phyloP scores from a whole-genome alignment of 2,797 vertebrate species.

The Astyanax mexicanus region DNA sequence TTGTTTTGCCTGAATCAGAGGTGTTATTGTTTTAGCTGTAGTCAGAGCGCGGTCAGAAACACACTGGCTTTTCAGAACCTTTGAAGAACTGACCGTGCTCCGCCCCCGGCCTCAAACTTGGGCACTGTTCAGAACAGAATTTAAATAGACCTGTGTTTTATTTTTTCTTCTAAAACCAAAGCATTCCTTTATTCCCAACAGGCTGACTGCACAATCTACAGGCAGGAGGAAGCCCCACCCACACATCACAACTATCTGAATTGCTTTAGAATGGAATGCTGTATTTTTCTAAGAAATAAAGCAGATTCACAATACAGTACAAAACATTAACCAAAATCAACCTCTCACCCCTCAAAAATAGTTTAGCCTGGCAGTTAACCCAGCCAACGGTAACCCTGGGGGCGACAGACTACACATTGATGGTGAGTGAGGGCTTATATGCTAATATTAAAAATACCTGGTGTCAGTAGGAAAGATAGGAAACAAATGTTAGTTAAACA shows the following conservation, averaged over 20 bases:
- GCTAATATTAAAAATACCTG: too few species aligned
- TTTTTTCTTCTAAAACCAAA: neutral
- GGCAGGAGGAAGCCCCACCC: neutral
- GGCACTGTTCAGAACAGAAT: neutral
- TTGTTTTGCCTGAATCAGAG: slow-evolving; percentile 42
- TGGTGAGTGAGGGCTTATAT: too few species aligned
- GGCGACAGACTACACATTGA: too few species aligned
- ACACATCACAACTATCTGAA: too few species aligned
- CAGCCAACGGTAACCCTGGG: too few species aligned
- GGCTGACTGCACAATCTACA: neutral
- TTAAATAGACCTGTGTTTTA: neutral
- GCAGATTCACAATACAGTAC: too few species aligned
- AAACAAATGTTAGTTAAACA: too few species aligned
- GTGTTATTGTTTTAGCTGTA: slow-evolving; percentile 28
- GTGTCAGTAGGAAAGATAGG: too few species aligned
- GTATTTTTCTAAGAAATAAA: neutral
- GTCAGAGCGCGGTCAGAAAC: slow-evolving; percentile 19
- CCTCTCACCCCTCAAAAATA: too few species aligned
- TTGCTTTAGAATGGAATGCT: neutral
- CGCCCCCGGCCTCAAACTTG: slow-evolving; percentile 5
- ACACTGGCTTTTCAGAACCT: slow-evolving; percentile 33
- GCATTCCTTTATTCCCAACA: neutral
- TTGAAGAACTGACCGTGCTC: slow-evolving; percentile 18
- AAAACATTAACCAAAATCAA: too few species aligned
- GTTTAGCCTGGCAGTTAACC: too few species aligned